phyloP scores from a whole-genome alignment of 2,113 vertebrate species.

The Neopipo cinnamomea region DNA sequence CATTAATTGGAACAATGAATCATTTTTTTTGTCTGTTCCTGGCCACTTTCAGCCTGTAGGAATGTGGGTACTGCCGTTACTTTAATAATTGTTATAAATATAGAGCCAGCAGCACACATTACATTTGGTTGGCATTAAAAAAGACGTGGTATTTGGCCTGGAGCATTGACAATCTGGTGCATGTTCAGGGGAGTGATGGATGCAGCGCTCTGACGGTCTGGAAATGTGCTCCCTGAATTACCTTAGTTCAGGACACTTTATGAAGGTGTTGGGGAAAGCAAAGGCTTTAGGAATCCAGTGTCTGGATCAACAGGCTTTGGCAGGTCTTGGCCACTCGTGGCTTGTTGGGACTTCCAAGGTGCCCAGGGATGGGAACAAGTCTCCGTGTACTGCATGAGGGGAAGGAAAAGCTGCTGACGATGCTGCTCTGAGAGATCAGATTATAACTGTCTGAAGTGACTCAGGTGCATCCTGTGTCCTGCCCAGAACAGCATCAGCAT shows the following conservation, averaged over 20 bases:
- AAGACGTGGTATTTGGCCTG: constrained; percentile 10
- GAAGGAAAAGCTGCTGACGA: not conserved
- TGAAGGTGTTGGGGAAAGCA: not conserved
- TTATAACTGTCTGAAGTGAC: not conserved
- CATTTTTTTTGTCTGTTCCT: not conserved
- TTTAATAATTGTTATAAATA: constrained; percentile 50
- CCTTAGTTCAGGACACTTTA: not conserved
- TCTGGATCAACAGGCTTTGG: not conserved
- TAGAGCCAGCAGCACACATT: not conserved
- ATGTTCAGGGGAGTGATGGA: constrained; percentile 13
- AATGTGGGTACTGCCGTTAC: not conserved
- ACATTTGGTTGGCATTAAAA: constrained; percentile 37
- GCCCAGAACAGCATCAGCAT: not conserved
- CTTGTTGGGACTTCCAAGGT: not conserved
- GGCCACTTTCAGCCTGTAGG: not conserved
- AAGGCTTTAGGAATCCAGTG: not conserved
- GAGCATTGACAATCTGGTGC: constrained; percentile 30
- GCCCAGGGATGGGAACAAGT: not conserved
- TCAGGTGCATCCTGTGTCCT: not conserved
- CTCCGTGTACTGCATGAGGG: not conserved
- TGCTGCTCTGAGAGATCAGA: not conserved
- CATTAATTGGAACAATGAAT: constrained; percentile 61
- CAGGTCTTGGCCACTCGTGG: not conserved
- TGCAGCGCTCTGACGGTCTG: not conserved
- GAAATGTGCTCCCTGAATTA: constrained; percentile 6